Conservation (phyloP, 2,797 vertebrate genomes). For the Lagocephalus sceleratus region DNA sequence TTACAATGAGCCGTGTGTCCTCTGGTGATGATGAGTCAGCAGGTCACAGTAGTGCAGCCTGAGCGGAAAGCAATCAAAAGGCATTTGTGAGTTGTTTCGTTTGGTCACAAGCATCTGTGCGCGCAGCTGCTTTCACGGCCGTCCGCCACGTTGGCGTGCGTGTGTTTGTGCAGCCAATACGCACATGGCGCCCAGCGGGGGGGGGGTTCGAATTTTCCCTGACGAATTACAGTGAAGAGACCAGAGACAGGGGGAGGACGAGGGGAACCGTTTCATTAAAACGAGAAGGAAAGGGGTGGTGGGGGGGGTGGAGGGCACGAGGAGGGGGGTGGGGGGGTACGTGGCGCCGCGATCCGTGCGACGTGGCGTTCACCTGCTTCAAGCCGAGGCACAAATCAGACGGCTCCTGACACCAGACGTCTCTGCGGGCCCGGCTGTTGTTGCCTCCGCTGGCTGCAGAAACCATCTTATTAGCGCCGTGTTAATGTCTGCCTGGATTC, state of each 20-base stretch:
- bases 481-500: slow-evolving; percentile 60
- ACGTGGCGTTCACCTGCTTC: neutral
- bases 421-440: slow-evolving; percentile 19
- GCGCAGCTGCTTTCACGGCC: neutral
- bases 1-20: slow-evolving; percentile 43
- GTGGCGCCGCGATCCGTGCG: no score
- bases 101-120: neutral
- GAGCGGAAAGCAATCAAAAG: slow-evolving; percentile 17
- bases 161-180: no score
- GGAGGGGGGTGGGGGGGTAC: neutral
- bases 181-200: no score
- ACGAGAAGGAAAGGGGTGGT: slow-evolving; percentile 4
- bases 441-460: slow-evolving; percentile 35
- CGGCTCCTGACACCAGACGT: neutral
- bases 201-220: slow-evolving; percentile 38
- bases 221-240: slow-evolving; percentile 61
- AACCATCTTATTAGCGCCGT: slow-evolving; percentile 62
- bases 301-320: neutral
- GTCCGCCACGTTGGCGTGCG: no score
- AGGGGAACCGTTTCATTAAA: no score
- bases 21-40: slow-evolving; percentile 58
- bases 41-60: neutral
- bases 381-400: slow-evolving; percentile 13
- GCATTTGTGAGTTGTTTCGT: neutral
- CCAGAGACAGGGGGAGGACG: slow-evolving; percentile 46